Conservation (phyloP, 2,888 invertebrate species). For the Biston stratarius region DNA sequence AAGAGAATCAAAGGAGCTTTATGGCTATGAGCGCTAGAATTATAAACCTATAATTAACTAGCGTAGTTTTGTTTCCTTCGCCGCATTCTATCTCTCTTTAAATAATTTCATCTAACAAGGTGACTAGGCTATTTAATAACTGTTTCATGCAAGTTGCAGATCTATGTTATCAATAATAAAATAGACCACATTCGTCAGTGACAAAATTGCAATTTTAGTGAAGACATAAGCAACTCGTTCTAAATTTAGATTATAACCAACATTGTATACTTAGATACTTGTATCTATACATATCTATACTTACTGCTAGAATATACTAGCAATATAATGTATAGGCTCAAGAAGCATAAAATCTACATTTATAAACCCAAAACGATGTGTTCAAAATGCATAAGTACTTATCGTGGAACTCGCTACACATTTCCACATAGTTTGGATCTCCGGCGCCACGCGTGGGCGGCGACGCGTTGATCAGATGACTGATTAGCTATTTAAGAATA, state of each 20-base stretch:
- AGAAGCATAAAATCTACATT: slow-evolving; percentile 16
- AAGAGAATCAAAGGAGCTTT: slow-evolving; percentile 16
- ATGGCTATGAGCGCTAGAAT: slow-evolving; percentile 12
- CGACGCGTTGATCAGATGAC: slow-evolving; percentile 76
- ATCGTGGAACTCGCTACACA: slow-evolving; percentile 38
- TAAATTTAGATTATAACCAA: too few species aligned
- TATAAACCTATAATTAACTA: background rate
- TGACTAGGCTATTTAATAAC: too few species aligned
- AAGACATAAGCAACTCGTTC: too few species aligned
- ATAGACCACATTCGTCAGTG: too few species aligned
- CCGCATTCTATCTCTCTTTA: too few species aligned
- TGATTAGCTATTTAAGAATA: slow-evolving; percentile 82
- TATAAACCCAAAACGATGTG: slow-evolving; percentile 14
- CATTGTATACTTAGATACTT: too few species aligned
- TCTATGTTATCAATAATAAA: background rate
- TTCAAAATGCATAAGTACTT: slow-evolving; percentile 22
- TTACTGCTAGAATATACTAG: background rate
- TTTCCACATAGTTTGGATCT: slow-evolving; percentile 40
- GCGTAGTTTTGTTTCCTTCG: too few species aligned
- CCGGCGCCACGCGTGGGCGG: slow-evolving; percentile 76
- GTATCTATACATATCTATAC: background rate
- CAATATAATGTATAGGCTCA: background rate
- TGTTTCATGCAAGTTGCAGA: too few species aligned
- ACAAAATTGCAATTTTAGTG: too few species aligned
- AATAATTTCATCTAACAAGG: too few species aligned